A percentile compares a stretch with the other conserved stretches of the same genome.
These are phyloP conservation scores for Cosmorhoe ocellata DNA, from an alignment of 2,888 invertebrate species.

Conservation along the genomic window DNA sequence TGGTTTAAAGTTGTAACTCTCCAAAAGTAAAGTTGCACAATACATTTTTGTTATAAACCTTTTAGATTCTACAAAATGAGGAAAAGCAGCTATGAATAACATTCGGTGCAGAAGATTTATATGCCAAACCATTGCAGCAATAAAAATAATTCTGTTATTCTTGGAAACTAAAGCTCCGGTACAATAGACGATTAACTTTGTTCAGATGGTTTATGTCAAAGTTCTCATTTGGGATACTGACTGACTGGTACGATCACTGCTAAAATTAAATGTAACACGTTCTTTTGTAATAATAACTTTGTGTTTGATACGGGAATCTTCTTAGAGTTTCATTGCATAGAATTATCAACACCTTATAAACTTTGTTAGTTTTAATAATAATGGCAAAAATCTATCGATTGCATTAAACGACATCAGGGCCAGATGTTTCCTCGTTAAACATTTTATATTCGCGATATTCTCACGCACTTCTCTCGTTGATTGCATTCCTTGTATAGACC, in stretches of 20 bases:
- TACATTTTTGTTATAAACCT: too few relatives aligned
- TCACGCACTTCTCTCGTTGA: constrained; percentile 36
- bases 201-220: constrained; percentile 37
- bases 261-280: neutral
- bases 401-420: constrained; percentile 13
- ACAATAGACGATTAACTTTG: constrained; percentile 23
- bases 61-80: neutral
- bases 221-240: constrained; percentile 34
- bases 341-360: neutral
- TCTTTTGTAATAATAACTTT: neutral
- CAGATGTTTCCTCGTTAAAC: constrained; percentile 20
- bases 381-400: too few relatives aligned
- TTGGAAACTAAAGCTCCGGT: constrained; percentile 19
- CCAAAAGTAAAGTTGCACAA: too few relatives aligned
- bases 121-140: constrained; percentile 10
- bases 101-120: constrained; percentile 23
- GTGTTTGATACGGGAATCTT: too few relatives aligned
- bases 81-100: constrained; percentile 1
- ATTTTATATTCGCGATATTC: constrained; percentile 36
- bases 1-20: too few relatives aligned
- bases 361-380: too few relatives aligned
- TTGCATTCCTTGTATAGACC: constrained; percentile 41
- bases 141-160: constrained; percentile 27
- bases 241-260: neutral
- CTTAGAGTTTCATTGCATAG: too few relatives aligned